phyloP scores from a whole-genome alignment of 2,113 vertebrate genomes.

The Hystrix cristata region DNA sequence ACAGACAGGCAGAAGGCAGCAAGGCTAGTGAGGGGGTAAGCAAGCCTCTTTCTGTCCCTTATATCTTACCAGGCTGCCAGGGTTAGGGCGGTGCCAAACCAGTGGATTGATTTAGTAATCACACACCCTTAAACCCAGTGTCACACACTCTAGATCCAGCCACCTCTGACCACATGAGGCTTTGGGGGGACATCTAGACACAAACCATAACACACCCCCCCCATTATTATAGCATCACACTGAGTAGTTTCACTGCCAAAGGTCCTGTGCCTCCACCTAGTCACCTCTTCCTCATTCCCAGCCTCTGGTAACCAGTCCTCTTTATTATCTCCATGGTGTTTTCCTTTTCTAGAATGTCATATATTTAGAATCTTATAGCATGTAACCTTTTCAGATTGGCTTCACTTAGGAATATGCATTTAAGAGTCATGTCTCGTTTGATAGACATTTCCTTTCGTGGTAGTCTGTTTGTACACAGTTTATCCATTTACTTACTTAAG shows the following conservation, averaged over 20 bases:
- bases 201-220: no score
- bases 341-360: neutral
- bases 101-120: no score
- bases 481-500: neutral
- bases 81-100: no score
- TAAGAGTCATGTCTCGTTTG: neutral
- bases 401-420: neutral
- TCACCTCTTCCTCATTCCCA: neutral
- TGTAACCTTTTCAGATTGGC: neutral
- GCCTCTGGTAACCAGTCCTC: neutral
- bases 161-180: no score
- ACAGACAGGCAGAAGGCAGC: no score
- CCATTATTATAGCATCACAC: neutral
- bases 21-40: no score
- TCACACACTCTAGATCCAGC: no score
- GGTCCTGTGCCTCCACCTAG: neutral
- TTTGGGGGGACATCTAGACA: no score
- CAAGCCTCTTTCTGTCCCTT: no score
- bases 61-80: no score
- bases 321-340: neutral
- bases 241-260: neutral
- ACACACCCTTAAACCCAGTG: no score
- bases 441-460: neutral
- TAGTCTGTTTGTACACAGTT: neutral
- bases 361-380: neutral